Evolutionary conservation across 2,888 invertebrate genomes (phyloP).

Genomic region (Drosophila trichaetosa): DNA sequence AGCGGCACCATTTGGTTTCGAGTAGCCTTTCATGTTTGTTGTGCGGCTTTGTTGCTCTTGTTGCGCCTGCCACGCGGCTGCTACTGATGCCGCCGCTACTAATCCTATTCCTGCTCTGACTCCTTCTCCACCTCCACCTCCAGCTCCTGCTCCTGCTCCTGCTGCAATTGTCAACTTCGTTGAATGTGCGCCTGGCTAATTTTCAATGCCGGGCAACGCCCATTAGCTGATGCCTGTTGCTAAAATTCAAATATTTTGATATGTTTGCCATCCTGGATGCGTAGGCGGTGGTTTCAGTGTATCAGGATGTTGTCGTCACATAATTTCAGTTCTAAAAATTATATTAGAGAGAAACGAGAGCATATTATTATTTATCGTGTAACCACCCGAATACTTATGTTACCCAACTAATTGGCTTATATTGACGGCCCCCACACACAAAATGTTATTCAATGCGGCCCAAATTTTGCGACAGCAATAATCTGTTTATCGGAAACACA

Average conservation of each 20-base stretch:
- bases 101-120: not conserved
- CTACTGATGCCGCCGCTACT: constrained; percentile 4
- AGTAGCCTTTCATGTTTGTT: constrained; percentile 70
- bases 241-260: constrained; percentile 73
- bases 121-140: not conserved
- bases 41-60: constrained; percentile 31
- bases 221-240: constrained; percentile 43
- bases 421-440: constrained; percentile 3
- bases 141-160: not conserved
- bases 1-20: constrained; percentile 68
- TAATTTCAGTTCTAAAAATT: constrained; percentile 41
- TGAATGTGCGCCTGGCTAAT: constrained; percentile 47
- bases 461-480: not conserved
- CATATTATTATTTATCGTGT: constrained; percentile 25
- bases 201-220: constrained; percentile 51
- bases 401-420: constrained; percentile 41
- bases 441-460: constrained; percentile 30
- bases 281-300: constrained; percentile 10
- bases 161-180: constrained; percentile 13
- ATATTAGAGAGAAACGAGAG: constrained; percentile 18
- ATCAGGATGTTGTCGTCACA: constrained; percentile 43
- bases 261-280: constrained; percentile 66
- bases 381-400: constrained; percentile 10
- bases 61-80: constrained; percentile 7
- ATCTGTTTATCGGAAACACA: not conserved